Percentiles rank a stretch among this genome's conserved stretches.
These are phyloP conservation scores for Centropus bengalensis DNA, from an alignment of 2,113 vertebrate genomes.

Conservation along the genomic window DNA sequence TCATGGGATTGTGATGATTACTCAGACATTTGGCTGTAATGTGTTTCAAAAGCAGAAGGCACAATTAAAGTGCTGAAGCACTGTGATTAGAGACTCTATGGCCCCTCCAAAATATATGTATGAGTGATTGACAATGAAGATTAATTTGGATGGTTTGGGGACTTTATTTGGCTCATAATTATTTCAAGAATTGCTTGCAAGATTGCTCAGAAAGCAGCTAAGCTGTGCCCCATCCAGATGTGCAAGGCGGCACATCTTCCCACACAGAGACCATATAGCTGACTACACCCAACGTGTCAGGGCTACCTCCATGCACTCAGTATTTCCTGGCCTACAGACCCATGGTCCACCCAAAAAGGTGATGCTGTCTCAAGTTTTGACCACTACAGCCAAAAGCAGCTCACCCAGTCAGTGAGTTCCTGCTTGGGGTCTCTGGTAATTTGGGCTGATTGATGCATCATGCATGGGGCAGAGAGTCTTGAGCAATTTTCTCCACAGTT, in stretches of 20 bases:
- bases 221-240: neutral
- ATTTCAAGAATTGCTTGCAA: neutral
- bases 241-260: neutral
- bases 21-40: neutral
- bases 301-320: neutral
- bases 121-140: neutral
- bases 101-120: neutral
- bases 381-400: neutral
- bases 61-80: neutral
- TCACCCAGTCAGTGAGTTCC: neutral
- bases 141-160: neutral
- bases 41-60: neutral
- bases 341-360: neutral
- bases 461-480: neutral
- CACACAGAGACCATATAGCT: neutral
- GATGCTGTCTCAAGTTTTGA: neutral
- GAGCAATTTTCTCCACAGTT: neutral
- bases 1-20: neutral
- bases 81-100: neutral
- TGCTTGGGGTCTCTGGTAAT: neutral
- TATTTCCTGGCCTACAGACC: neutral
- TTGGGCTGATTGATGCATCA: rapidly evolving
- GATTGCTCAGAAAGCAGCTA: neutral
- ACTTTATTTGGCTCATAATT: neutral
- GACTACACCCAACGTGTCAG: rapidly evolving